Base-by-base conservation (phyloP, 1,140 invertebrate genomes). In the Drosophila bocqueti region DNA sequence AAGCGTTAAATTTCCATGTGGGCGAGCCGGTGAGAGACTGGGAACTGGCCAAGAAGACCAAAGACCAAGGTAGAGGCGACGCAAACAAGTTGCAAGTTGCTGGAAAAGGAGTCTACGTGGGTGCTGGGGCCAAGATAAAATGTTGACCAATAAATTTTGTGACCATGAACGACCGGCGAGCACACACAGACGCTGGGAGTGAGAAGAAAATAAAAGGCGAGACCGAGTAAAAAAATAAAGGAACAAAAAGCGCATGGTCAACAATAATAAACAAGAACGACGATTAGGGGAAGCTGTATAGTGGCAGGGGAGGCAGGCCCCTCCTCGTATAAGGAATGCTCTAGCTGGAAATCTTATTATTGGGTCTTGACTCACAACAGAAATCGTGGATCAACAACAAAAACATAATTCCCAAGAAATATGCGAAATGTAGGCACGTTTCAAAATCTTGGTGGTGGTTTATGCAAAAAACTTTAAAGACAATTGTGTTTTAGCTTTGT, bases 81-180 rank as follows among this genome's bases (percentile, higher is more conserved):
- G 59, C 63, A 79, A 83, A 87, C 83, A 80, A 83, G 80, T 87
- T 79, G 66, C 72, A 82, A 59, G 74, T 50, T 49, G 54, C 55
- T 68, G 54, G 62, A 40, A 64, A 74, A 76, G 38, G 54, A 69
- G 61, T 65, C 31, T 36, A 46, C 46, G 76, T 67, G 42, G 60
- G 74, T 76, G 74, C 57, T 63, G 64, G 50, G 69, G 59, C 63
- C 66, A 62, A 86, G 84, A 83, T 86, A 80, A 83, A 83, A 89
- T 89, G 83, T 86, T 86, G 83, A 74, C 83, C 84, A 86, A 86
- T 89, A 86, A 86, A 86, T 86, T 87, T 80, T 79, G 63, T 87
- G 80, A 83, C 83, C 76, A 87, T 86, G 80, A 79, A 87, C 74
- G 74, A 69, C 36, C 54, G 40, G 47, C 63, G 64, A 76, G 76